Evolutionary conservation across 2,888 invertebrate species (phyloP).

Genomic region (Hetaerina titia): DNA sequence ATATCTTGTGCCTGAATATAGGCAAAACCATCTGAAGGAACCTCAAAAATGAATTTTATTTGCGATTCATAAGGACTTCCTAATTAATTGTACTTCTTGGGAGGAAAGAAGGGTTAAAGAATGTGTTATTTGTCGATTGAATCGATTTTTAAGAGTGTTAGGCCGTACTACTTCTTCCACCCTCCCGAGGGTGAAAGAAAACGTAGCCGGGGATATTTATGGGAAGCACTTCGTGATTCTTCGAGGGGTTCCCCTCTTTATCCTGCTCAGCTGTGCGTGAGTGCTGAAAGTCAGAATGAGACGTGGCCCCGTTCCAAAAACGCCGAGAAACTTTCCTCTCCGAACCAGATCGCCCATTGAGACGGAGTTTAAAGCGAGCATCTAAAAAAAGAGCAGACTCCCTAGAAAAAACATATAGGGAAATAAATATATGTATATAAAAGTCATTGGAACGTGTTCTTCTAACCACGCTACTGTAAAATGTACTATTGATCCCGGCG

Average conservation of each 20-base stretch:
- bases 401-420: neutral
- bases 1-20: no score
- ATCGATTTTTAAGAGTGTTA: neutral
- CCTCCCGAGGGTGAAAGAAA: neutral
- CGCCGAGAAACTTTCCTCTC: neutral
- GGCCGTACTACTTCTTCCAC: neutral
- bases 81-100: no score
- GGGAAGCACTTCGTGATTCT: neutral
- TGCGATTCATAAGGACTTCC: no score
- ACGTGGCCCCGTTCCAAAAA: slow-evolving; percentile 39
- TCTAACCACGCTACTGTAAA: neutral
- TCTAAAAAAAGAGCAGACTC: slow-evolving; percentile 48
- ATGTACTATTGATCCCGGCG: neutral
- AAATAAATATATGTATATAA: neutral
- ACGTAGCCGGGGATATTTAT: neutral
- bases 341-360: slow-evolving; percentile 53
- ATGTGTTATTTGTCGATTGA: neutral
- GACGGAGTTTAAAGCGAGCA: neutral
- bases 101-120: neutral
- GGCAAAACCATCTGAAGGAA: no score
- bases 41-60: no score
- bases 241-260: neutral
- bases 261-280: neutral
- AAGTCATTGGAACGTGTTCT: neutral
- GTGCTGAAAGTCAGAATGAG: slow-evolving; percentile 51